Evolutionary conservation across 2,888 invertebrate genomes (phyloP).

Genomic region (Eurytoma californica): DNA sequence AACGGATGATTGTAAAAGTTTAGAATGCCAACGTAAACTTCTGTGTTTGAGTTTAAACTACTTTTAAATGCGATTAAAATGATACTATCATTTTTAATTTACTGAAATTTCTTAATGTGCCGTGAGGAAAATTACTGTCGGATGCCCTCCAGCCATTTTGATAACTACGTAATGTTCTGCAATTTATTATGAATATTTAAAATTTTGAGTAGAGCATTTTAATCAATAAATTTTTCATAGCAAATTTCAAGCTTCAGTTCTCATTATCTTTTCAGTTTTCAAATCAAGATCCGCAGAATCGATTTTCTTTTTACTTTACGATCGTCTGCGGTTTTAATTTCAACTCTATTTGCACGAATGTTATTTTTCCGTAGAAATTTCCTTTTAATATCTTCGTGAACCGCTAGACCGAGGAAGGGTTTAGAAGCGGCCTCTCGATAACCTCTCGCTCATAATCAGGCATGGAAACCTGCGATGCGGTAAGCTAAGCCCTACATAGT

Average conservation of each 20-base stretch:
- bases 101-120: constrained; percentile 1
- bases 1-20: constrained; percentile 35
- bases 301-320: too few species aligned
- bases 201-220: too few species aligned
- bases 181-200: too few species aligned
- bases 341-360: too few species aligned
- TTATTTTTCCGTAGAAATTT: not conserved
- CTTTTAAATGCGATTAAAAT: constrained; percentile 34
- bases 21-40: constrained; percentile 26
- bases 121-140: too few species aligned
- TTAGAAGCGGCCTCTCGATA: constrained; percentile 20
- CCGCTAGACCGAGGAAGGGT: not conserved
- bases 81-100: constrained; percentile 39
- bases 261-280: too few species aligned
- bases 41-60: constrained; percentile 25
- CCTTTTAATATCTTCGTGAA: constrained; percentile 6
- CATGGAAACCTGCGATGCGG: constrained; percentile 42
- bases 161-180: too few species aligned
- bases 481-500: constrained; percentile 54
- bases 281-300: too few species aligned
- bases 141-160: too few species aligned
- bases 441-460: constrained; percentile 58
- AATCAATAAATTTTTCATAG: too few species aligned
- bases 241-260: too few species aligned
- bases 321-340: too few species aligned